Evolutionary conservation across 1,140 invertebrate genomes (phyloP).

Genomic region (Drosophila trapezifrons): DNA sequence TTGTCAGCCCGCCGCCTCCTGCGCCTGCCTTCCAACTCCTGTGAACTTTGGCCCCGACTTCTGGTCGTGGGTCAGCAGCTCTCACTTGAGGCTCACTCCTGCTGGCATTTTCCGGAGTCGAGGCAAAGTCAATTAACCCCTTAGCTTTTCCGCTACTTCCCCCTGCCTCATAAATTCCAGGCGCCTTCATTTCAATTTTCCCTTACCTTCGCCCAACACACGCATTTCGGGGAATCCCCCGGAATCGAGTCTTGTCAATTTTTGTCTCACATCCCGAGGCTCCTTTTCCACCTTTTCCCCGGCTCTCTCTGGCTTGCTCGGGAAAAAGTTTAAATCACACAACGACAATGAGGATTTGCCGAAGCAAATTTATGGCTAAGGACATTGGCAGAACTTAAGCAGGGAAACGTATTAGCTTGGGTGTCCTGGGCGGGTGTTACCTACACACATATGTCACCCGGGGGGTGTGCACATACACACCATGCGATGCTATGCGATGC

Average conservation of each 20-base stretch:
- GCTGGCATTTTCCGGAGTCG: slow-evolving; percentile 28
- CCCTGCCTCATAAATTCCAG: slow-evolving; percentile 41
- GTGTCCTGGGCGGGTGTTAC: slow-evolving; percentile 42
- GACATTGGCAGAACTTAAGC: slow-evolving; percentile 79
- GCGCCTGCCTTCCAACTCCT: neutral
- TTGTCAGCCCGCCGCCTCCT: slow-evolving; percentile 40
- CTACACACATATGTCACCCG: slow-evolving; percentile 44
- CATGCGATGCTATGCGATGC: slow-evolving; percentile 36
- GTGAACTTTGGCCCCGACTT: slow-evolving; percentile 42
- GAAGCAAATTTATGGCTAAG: slow-evolving; percentile 80
- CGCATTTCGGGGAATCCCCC: slow-evolving; percentile 18
- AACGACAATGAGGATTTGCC: slow-evolving; percentile 81
- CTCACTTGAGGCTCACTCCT: slow-evolving; percentile 12
- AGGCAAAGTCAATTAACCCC: slow-evolving; percentile 70
- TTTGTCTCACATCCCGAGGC: slow-evolving; percentile 25
- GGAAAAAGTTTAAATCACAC: slow-evolving; percentile 82
- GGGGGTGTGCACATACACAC: slow-evolving; percentile 37
- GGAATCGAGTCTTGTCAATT: slow-evolving; percentile 55
- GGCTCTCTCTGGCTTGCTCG: neutral
- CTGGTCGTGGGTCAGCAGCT: slow-evolving; percentile 28
- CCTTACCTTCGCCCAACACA: slow-evolving; percentile 5
- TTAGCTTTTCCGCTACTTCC: slow-evolving; percentile 3
- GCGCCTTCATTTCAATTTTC: slow-evolving; percentile 76
- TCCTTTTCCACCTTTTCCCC: slow-evolving; percentile 8
- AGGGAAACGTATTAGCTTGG: slow-evolving; percentile 45